Conservation (phyloP, 2,113 vertebrate species). For the Cavia aperea region DNA sequence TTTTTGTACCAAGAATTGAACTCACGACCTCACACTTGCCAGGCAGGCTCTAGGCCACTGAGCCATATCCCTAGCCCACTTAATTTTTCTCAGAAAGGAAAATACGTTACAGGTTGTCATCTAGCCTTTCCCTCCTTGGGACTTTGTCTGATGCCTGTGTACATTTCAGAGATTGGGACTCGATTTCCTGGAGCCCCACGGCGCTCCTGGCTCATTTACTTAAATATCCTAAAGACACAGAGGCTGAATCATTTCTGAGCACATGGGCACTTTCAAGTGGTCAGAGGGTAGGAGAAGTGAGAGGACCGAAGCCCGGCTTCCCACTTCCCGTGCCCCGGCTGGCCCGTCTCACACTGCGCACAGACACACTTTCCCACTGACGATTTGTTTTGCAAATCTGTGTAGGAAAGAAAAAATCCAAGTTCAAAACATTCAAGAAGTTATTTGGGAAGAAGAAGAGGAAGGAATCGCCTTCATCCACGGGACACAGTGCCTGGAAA, state of each 20-base stretch:
- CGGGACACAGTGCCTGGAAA: constrained; percentile 74
- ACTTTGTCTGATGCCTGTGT: neutral
- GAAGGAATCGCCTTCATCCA: constrained; percentile 65
- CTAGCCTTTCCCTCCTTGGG: neutral
- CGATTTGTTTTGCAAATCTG: neutral
- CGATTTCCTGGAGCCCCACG: neutral
- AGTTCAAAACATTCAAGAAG: constrained; percentile 86
- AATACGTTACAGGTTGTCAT: neutral
- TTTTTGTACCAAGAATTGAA: too few relatives aligned
- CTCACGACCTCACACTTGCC: too few relatives aligned
- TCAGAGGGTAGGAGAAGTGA: neutral
- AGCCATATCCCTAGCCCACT: too few relatives aligned
- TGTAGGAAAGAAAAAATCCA: constrained; percentile 87
- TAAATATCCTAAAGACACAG: neutral
- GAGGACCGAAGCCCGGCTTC: neutral
- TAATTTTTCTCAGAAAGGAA: neutral
- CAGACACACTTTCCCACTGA: neutral
- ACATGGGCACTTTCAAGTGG: too few relatives aligned
- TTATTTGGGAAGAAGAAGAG: constrained; percentile 87
- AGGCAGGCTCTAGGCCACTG: too few relatives aligned
- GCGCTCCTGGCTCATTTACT: neutral
- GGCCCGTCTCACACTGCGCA: neutral
- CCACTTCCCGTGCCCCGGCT: rapidly evolving
- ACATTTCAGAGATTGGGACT: neutral
- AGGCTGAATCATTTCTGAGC: neutral